Base-by-base conservation (phyloP, 2,113 vertebrate genomes). In the Anser brachyrhynchus region DNA sequence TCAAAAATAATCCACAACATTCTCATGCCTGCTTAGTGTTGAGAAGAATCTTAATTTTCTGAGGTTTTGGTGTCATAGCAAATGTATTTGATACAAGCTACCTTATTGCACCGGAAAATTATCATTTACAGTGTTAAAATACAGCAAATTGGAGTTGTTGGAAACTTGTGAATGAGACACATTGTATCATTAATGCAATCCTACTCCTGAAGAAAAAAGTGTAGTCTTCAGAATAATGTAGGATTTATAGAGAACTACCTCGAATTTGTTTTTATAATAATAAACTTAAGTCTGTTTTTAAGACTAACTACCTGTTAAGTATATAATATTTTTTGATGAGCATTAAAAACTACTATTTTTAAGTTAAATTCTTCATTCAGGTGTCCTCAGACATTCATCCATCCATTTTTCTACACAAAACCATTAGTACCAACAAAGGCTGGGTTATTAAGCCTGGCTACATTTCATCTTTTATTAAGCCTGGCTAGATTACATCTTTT, bases 11-110 rank as follows among this genome's bases (percentile, higher is more conserved):
- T 58, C 84, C 51, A 74, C 69, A 84, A 66, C 46, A 71, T 62
- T 78, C 44, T 78, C 51, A n/a, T 62, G 11, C 52, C 65, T 93
- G 88, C 73, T 87, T 17, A 71, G 29, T 11, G 13, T 75, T 62
- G 65, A 81, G 39, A 82, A 77, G 9, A 74, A 84, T 41, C 81
- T 81, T 77, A 89, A 84, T 93, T 92, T 93, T 93, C 44, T 81
- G 52, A 84, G 33, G 6, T 77, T 73, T 87, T 93, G 44, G 33
- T 81, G 62, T 87, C 77, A 83, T 54, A 77, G 59, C 74, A 46
- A 87, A 89, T 65, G n/a, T 52, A 33, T 89, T 91, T 76, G 10
- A 81, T 58, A 87, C 35, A 87, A 81, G 61, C 29, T 78, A 81
- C 44, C 65, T 87, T 62, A 67, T 59, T 54, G 67, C 33, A 89